Conservation (phyloP, 2,797 vertebrate genomes). For the Peromyscus eremicus region DNA sequence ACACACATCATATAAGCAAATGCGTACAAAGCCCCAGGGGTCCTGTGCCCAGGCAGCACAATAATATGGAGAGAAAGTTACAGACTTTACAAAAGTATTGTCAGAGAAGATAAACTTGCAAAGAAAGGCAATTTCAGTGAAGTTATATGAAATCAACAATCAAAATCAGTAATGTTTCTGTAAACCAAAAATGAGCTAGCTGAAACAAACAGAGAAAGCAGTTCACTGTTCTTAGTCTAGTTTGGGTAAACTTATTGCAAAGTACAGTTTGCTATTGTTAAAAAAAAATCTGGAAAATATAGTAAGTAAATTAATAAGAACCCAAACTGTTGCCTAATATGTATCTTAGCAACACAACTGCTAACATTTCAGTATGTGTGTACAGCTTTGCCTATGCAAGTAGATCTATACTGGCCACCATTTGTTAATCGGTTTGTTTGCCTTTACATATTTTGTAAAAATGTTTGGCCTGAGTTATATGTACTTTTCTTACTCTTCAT, state of each 20-base stretch:
- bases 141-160: not conserved
- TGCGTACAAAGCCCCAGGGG: not conserved
- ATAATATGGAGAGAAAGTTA: not conserved
- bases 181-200: not conserved
- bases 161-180: not conserved
- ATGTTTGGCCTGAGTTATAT: slow-evolving; percentile 49
- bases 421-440: slow-evolving; percentile 45
- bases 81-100: not conserved
- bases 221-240: not conserved
- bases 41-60: not conserved
- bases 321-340: not conserved
- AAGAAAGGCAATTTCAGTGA: not conserved
- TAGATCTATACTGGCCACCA: slow-evolving; percentile 30
- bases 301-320: not conserved
- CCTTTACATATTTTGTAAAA: slow-evolving; percentile 46
- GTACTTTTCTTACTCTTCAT: slow-evolving; percentile 55
- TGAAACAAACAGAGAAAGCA: not conserved
- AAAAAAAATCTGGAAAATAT: not conserved
- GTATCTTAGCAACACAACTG: not conserved
- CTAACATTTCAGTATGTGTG: not conserved
- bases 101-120: not conserved
- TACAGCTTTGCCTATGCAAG: not conserved
- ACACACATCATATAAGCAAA: not conserved
- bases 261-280: not conserved
- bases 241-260: not conserved